phyloP scores from a whole-genome alignment of 35 echinoderm and acorn worm species.

The Eucidaris tribuloides region DNA sequence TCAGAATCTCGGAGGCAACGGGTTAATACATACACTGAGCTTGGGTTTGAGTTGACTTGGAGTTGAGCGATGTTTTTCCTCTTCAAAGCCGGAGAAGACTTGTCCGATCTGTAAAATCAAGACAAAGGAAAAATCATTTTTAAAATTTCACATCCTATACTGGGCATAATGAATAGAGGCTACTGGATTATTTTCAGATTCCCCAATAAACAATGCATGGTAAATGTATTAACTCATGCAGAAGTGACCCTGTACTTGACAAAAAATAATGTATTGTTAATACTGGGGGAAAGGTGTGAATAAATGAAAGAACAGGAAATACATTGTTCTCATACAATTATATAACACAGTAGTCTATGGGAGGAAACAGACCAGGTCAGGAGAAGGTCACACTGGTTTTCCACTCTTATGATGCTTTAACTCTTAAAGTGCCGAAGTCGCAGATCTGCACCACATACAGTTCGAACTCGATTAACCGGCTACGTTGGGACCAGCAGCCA shows the following conservation, averaged over 20 bases:
- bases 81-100: neutral
- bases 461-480: too few species aligned
- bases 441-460: too few species aligned
- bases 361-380: too few species aligned
- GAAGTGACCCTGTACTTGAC: neutral
- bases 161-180: neutral
- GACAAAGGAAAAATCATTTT: neutral
- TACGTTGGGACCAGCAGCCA: too few species aligned
- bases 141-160: neutral
- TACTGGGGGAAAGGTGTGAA: neutral
- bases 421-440: too few species aligned
- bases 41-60: neutral
- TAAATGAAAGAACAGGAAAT: too few species aligned
- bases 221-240: neutral
- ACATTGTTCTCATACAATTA: too few species aligned
- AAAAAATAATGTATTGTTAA: neutral
- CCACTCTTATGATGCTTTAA: too few species aligned
- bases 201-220: neutral
- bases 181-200: neutral
- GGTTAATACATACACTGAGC: slow-evolving; percentile 27
- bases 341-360: too few species aligned
- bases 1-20: too few species aligned
- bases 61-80: slow-evolving; percentile 7
- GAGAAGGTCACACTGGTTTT: too few species aligned
- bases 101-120: neutral